phyloP scores from a whole-genome alignment of 2,113 vertebrate species.

The Salvator merianae region DNA sequence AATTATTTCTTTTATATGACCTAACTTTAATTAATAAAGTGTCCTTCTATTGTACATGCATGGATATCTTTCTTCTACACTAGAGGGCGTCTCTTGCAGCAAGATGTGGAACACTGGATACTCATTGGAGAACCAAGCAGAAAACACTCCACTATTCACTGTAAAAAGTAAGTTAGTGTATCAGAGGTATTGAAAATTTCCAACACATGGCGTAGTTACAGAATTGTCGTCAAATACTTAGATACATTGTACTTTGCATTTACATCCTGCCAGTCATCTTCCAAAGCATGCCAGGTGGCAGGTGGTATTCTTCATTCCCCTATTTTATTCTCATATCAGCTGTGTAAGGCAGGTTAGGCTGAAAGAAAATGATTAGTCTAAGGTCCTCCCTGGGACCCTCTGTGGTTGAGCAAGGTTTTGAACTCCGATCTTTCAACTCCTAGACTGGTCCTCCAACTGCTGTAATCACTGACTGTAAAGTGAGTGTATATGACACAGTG shows the following conservation, averaged over 20 bases:
- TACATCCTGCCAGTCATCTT: too few relatives aligned
- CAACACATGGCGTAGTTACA: neutral
- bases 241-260: too few relatives aligned
- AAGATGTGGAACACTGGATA: slow-evolving; percentile 96
- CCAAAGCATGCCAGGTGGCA: too few relatives aligned
- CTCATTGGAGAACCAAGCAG: slow-evolving; percentile 97
- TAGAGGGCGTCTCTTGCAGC: slow-evolving; percentile 83
- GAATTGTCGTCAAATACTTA: neutral
- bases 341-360: too few relatives aligned
- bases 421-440: too few relatives aligned
- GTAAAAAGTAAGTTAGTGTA: slow-evolving; percentile 87
- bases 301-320: too few relatives aligned
- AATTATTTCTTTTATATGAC: too few relatives aligned
- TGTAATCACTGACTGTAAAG: neutral
- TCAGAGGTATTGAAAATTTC: neutral
- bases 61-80: slow-evolving; percentile 50
- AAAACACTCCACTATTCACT: slow-evolving; percentile 97
- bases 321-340: too few relatives aligned
- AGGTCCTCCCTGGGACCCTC: too few relatives aligned
- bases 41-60: slow-evolving; percentile 29
- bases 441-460: too few relatives aligned
- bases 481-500: accelerated
- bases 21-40: slow-evolving; percentile 13
- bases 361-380: too few relatives aligned
- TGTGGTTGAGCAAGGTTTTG: too few relatives aligned